Evolutionary conservation across 1,140 invertebrate species (phyloP), one percentile per base, ranked within the genome.

Genomic region (Drosophila punjabiensis): DNA sequence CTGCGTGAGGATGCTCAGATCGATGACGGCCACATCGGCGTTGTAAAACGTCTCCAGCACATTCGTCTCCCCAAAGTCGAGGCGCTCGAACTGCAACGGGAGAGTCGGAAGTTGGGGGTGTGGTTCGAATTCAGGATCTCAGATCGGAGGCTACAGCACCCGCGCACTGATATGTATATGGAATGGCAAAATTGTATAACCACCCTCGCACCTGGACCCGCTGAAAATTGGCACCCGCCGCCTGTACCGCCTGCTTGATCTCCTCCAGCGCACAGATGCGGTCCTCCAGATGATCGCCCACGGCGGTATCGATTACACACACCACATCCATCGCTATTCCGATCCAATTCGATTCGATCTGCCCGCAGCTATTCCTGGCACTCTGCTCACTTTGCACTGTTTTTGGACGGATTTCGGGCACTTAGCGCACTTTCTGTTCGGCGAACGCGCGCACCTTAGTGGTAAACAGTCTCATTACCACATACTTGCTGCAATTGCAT

Each of bases 1-100:
- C 94, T 99, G 98, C 37, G 97, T 92, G 88, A 97, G 96, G 52
- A 99, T 94, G 47, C 98, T 98, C 78, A 99, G 95, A 94, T 99
- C 99, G 35, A 99, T 98, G 28, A 99, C 95, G 2, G 98, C 98
- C 30, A 99, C 98, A 94, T 99, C 99, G 1, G 99, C 98, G 95
- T 99, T 99, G 93, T 99, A 99, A 93, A 98, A 97, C 86, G 95
- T 97, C 77, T 97, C 97, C 83, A 97, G 82, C 7, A 97, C 96
- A 93, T 97, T 97, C 61, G 96, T 96, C 93, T 98, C 97, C 4
- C 97, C 97, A 94, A 97, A 97, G 93, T 98, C 97, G 39, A 98
- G 93, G 92, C 97, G 97, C 87, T 97, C 96, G 94, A 97, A 98
- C 96, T 97, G 93, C 55, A 69, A 68, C 13, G 35, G 65, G 13